phyloP scores from a whole-genome alignment of 2,888 invertebrate genomes.

The Ephialtes manifestator region DNA sequence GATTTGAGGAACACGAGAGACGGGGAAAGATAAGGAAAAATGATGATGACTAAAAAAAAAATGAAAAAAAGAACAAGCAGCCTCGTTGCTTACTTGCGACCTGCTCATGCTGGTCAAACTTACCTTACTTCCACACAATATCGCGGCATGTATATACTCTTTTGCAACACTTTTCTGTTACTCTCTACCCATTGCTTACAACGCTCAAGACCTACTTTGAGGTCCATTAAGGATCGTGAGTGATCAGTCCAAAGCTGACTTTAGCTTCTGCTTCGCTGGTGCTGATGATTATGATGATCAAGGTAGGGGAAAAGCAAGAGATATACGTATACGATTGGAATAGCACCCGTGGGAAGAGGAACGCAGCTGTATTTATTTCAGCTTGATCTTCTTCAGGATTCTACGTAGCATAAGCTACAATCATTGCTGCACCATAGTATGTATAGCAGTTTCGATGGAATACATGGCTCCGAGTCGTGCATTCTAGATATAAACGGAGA shows the following conservation, averaged over 20 bases:
- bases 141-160: constrained; percentile 53
- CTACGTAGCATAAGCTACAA: background rate
- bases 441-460: background rate
- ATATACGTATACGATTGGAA: constrained; percentile 17
- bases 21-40: constrained; percentile 10
- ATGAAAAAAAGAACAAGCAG: constrained; percentile 30
- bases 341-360: constrained; percentile 61
- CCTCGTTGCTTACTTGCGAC: constrained; percentile 49
- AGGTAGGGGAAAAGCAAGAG: background rate
- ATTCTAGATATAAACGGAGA: background rate
- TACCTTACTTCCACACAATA: constrained; percentile 40
- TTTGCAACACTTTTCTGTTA: constrained; percentile 71
- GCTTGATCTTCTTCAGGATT: background rate
- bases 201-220: constrained; percentile 81
- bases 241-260: constrained; percentile 58
- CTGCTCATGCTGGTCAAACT: constrained; percentile 25
- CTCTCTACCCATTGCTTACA: constrained; percentile 59
- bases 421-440: background rate
- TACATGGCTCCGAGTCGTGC: background rate
- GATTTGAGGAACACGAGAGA: constrained; percentile 26
- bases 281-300: constrained; percentile 32
- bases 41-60: constrained; percentile 33
- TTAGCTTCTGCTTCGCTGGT: constrained; percentile 25
- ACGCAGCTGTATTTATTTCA: constrained; percentile 40
- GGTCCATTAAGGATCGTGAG: constrained; percentile 77